A percentile compares a stretch with the other conserved stretches of the same genome.
Evolutionary conservation across 1,140 invertebrate genomes (phyloP).

Genomic region (Trigoniulus corallinus): DNA sequence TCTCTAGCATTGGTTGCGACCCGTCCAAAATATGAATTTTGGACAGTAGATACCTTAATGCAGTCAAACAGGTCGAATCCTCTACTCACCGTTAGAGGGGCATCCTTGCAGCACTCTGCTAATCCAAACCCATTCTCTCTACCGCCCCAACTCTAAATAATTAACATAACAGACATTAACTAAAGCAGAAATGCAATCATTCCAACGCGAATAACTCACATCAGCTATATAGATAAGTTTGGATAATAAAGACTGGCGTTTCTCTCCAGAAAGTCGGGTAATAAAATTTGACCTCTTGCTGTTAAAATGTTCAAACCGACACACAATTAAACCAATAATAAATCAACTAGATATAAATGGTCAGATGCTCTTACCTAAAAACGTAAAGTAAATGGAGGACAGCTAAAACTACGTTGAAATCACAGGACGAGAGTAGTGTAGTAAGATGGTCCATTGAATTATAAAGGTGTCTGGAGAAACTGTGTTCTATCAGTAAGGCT

Average conservation of each 20-base stretch:
- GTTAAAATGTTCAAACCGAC: constrained; percentile 17
- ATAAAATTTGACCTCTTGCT: constrained; percentile 85
- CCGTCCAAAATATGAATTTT: background rate
- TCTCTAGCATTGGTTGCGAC: background rate
- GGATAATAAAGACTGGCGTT: constrained; percentile 52
- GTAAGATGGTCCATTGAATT: constrained; percentile 81
- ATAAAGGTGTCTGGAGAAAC: constrained; percentile 75
- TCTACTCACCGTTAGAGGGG: constrained; percentile 31
- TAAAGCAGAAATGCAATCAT: background rate
- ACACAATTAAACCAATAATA: constrained; percentile 1
- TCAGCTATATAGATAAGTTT: constrained; percentile 65
- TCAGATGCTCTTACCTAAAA: constrained; percentile 34
- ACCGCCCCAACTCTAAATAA: constrained; percentile 60
- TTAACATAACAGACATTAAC: background rate
- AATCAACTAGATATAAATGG: background rate
- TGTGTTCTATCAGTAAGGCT: constrained; percentile 73
- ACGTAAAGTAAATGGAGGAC: constrained; percentile 77
- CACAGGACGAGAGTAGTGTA: constrained; percentile 60
- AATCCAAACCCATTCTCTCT: constrained; percentile 77
- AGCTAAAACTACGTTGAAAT: constrained; percentile 71
- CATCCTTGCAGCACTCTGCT: constrained; percentile 57
- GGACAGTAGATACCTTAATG: background rate
- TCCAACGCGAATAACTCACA: constrained; percentile 31
- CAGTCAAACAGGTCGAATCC: background rate
- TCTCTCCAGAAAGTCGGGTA: constrained; percentile 53